Percentiles rank a stretch among this genome's conserved stretches.
Evolutionary conservation across 2,888 invertebrate species (phyloP).

Genomic region (Frankliniella intonsa): DNA sequence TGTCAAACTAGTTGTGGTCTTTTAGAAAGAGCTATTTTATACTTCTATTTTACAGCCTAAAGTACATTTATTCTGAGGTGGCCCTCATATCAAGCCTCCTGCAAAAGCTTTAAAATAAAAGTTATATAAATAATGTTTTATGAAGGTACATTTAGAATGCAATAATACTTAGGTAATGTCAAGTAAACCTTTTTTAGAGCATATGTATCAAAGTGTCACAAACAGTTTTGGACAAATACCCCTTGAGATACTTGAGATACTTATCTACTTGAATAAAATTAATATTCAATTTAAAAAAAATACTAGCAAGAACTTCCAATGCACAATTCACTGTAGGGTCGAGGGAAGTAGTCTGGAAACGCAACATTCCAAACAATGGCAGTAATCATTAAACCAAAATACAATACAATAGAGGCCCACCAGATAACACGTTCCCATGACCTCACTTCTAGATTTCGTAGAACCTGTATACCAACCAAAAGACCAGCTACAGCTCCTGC

Average conservation of each 20-base stretch:
- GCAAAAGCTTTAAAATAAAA: not conserved
- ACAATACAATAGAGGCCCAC: slow-evolving; percentile 73
- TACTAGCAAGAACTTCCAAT: not conserved
- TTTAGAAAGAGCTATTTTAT: not conserved
- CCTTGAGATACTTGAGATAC: too few relatives aligned
- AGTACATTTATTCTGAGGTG: not conserved
- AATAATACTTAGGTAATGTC: not conserved
- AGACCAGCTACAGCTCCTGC: slow-evolving; percentile 86
- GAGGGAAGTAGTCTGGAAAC: slow-evolving; percentile 55
- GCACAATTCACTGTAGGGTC: slow-evolving; percentile 28
- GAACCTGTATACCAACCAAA: slow-evolving; percentile 74
- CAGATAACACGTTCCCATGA: slow-evolving; percentile 77
- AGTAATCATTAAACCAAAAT: slow-evolving; percentile 63
- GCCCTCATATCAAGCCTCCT: not conserved
- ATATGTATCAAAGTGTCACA: not conserved
- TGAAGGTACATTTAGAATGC: not conserved
- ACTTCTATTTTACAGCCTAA: not conserved
- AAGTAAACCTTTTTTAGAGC: not conserved
- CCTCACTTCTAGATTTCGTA: slow-evolving; percentile 74
- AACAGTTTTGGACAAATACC: not conserved
- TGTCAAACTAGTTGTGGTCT: not conserved
- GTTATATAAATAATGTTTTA: not conserved
- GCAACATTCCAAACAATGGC: slow-evolving; percentile 70
- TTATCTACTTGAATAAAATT: not conserved
- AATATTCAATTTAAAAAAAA: not conserved